Evolutionary conservation across 2,113 vertebrate genomes (phyloP).

Genomic region (Dipodomys merriami): DNA sequence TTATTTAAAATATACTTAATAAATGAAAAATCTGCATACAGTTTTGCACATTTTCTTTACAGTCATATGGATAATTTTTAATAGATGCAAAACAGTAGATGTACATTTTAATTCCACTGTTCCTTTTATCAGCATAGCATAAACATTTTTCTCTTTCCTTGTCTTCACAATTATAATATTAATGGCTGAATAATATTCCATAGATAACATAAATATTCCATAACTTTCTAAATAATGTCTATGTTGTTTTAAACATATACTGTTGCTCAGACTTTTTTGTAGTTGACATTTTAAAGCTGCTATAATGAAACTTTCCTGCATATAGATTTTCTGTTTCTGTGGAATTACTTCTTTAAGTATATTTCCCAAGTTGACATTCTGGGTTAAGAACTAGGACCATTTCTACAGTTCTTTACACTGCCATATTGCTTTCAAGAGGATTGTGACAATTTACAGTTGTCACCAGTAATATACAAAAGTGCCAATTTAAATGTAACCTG

Average conservation of each 20-base stretch:
- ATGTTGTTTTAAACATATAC: conserved; percentile 37
- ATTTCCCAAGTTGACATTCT: conserved; percentile 29
- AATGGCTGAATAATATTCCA: conserved; percentile 69
- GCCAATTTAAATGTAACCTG: conserved; percentile 6
- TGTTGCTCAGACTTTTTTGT: conserved; percentile 46
- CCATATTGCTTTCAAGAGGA: conserved; percentile 39
- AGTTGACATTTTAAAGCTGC: conserved; percentile 39
- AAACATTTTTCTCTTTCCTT: conserved; percentile 43
- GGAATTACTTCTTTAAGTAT: conserved; percentile 13
- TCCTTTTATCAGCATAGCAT: conserved; percentile 12
- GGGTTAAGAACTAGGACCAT: background rate
- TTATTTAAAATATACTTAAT: conserved; percentile 40
- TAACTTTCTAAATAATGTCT: conserved; percentile 52
- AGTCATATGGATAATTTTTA: conserved; percentile 12
- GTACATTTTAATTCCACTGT: conserved; percentile 46
- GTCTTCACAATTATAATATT: conserved; percentile 65
- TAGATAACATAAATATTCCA: conserved; percentile 19
- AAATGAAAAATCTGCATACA: background rate
- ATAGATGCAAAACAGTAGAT: background rate
- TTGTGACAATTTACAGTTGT: background rate
- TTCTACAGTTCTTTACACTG: background rate
- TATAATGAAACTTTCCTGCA: conserved; percentile 42
- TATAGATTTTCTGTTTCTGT: conserved; percentile 36
- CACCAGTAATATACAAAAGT: background rate
- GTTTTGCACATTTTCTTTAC: conserved; percentile 17